These are phyloP conservation scores for Rugalucina vietnamica DNA, from an alignment of 2,888 invertebrate genomes.

Conservation along the genomic window DNA sequence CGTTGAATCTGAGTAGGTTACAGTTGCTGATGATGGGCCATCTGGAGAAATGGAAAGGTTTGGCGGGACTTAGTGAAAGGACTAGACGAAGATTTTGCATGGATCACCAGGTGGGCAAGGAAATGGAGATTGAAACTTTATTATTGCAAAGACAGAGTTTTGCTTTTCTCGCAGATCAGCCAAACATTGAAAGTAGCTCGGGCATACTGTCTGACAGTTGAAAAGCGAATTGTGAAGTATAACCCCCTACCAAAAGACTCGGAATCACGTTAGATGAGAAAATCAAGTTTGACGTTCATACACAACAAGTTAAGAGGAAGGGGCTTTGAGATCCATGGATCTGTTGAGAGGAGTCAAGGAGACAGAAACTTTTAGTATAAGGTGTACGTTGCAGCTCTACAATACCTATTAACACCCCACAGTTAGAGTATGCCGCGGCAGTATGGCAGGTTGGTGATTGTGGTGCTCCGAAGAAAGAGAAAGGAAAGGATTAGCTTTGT, in stretches of 20 bases:
- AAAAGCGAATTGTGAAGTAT: no score
- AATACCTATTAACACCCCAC: background rate
- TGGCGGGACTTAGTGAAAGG: no score
- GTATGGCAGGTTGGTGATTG: no score
- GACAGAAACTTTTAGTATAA: no score
- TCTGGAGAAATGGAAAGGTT: background rate
- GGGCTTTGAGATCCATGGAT: background rate
- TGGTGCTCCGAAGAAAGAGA: no score
- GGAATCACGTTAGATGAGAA: background rate
- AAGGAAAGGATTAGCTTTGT: background rate
- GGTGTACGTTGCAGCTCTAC: background rate
- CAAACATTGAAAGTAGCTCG: background rate
- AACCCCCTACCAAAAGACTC: no score
- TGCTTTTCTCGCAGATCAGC: background rate
- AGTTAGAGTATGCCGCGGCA: no score
- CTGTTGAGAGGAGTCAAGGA: no score
- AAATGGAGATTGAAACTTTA: background rate
- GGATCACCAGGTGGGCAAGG: no score
- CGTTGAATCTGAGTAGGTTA: background rate
- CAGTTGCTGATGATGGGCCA: constrained; percentile 9
- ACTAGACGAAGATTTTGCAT: no score
- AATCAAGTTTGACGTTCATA: background rate
- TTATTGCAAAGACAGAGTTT: background rate
- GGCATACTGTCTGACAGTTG: no score
- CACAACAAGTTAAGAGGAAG: background rate